Evolutionary conservation across 1,140 invertebrate genomes (phyloP), one percentile per base, ranked within the genome.

Genomic region (Tenebrio molitor): DNA sequence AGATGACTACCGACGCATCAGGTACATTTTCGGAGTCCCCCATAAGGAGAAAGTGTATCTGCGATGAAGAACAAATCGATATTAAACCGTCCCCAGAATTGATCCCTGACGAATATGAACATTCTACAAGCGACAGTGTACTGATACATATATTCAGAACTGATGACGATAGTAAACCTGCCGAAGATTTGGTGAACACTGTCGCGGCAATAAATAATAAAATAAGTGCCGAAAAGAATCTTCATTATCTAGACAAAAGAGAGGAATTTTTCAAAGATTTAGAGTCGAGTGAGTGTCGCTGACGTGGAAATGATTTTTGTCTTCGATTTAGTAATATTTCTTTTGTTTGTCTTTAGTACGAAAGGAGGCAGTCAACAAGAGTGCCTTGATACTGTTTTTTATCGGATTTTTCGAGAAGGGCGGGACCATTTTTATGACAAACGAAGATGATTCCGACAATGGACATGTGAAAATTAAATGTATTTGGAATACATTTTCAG

Each of bases 21-120:
- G 36, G 36, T 10, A 10, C 10, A 10, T 4, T 2, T 39, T 39
- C 36, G n/a, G 5, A 39, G 12, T 3, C 36, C 36, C 5, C 4
- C 12, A 39, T 1, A 46, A 8, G 50, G 29, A 58, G 14, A 58
- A 58, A 58, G 10, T 58, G 21, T 17, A 16, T 19, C 8, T 29
- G 5, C 16, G 21, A n/a, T 12, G 23, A 29, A n/a, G 50, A 58
- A 41, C 42, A 53, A 19, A 71, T 76, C 7, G 41, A 41, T 1
- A 19, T 76, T 16, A 76, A 74, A 46, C 74, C 75, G 0, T 63
- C 77, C 8, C 75, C 76, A 8, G 77, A 78, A 62, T 33, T 78
- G 16, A 77, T 78, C 65, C 74, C 78, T 0, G 78, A 79, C 53
- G 78, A 79, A 68, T 79, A 75, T 29, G 42, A 74, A 50, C 53